Evolutionary conservation across 2,113 vertebrate species (phyloP).

Genomic region (Osmerus eperlanus): DNA sequence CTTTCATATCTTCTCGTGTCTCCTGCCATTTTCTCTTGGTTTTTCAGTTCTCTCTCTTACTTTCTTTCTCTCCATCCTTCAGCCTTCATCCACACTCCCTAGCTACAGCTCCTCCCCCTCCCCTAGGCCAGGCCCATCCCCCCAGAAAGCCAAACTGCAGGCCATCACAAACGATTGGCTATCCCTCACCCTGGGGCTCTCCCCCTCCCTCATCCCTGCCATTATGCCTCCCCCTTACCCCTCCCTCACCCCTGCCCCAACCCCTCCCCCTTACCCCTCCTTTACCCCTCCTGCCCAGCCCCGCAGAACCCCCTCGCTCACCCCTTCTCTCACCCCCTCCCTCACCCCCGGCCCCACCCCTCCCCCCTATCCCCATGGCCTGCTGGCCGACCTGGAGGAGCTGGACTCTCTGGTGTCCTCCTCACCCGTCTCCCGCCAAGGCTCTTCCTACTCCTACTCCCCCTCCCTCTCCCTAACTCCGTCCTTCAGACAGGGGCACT

Average conservation of each 20-base stretch:
- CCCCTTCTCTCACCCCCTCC: background rate
- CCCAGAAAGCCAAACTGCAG: conserved; percentile 50
- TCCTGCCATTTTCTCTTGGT: background rate
- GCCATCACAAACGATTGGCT: conserved; percentile 58
- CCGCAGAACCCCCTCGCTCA: conserved; percentile 33
- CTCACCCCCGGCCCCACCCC: conserved; percentile 51
- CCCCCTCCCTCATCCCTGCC: conserved; percentile 55
- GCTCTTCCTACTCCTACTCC: conserved; percentile 31
- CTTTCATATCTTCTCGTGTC: background rate
- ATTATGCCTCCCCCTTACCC: conserved; percentile 50
- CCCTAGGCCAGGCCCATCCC: conserved; percentile 4
- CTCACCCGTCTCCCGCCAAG: conserved; percentile 41
- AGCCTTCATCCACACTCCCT: conserved; percentile 42
- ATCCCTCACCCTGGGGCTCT: conserved; percentile 58
- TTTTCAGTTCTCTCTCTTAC: conserved; percentile 16
- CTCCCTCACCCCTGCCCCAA: conserved; percentile 44
- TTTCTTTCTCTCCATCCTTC: conserved; percentile 15
- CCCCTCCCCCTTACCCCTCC: conserved; percentile 51
- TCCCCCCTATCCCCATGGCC: conserved; percentile 63
- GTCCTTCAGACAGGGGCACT: conserved; percentile 59
- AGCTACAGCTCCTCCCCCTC: conserved; percentile 41
- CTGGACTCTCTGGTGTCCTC: conserved; percentile 52
- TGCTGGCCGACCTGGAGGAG: conserved; percentile 69
- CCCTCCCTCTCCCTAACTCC: conserved; percentile 27
- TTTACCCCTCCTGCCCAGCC: conserved; percentile 59